Percentiles rank a stretch among this genome's conserved stretches.
phyloP scores from a whole-genome alignment of 2,797 vertebrate genomes.

The Cyclura pinguis region DNA sequence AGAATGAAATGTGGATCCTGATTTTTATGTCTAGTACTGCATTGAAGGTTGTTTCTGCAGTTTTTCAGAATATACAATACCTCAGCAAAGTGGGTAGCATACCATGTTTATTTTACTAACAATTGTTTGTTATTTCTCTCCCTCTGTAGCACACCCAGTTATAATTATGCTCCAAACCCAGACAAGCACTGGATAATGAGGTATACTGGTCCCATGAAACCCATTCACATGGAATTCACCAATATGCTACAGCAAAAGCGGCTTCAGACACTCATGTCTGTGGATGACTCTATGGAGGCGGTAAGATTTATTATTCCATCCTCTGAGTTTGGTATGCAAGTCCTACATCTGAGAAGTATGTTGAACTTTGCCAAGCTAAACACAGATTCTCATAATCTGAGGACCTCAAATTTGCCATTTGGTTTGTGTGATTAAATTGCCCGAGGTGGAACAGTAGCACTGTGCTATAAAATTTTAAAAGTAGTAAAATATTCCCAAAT shows the following conservation, averaged over 20 bases:
- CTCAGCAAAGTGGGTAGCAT: not conserved
- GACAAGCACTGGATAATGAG: conserved; percentile 99
- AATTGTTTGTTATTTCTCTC: conserved; percentile 35
- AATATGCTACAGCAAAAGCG: conserved; percentile 95
- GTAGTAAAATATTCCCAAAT: not conserved
- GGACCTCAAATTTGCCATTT: not conserved
- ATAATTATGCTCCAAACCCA: conserved; percentile 95
- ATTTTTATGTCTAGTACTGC: not conserved
- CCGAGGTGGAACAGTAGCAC: not conserved
- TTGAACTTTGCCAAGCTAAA: not conserved
- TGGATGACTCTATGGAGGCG: conserved; percentile 95
- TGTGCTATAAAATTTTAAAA: not conserved
- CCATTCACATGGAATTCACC: conserved; percentile 98
- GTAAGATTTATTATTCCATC: conserved; percentile 70
- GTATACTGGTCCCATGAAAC: conserved; percentile 95
- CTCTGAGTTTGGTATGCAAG: not conserved
- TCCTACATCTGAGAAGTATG: not conserved
- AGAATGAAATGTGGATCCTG: not conserved
- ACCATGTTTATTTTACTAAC: conserved; percentile 8
- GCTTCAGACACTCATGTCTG: conserved; percentile 94
- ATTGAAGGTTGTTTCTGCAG: not conserved
- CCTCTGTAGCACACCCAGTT: conserved; percentile 91
- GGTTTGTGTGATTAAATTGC: not conserved
- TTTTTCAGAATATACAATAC: not conserved
- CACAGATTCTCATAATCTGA: not conserved